Percentiles rank a stretch among this genome's conserved stretches.
Conservation (phyloP, 2,888 invertebrate species). For the Anaspis maculata region DNA sequence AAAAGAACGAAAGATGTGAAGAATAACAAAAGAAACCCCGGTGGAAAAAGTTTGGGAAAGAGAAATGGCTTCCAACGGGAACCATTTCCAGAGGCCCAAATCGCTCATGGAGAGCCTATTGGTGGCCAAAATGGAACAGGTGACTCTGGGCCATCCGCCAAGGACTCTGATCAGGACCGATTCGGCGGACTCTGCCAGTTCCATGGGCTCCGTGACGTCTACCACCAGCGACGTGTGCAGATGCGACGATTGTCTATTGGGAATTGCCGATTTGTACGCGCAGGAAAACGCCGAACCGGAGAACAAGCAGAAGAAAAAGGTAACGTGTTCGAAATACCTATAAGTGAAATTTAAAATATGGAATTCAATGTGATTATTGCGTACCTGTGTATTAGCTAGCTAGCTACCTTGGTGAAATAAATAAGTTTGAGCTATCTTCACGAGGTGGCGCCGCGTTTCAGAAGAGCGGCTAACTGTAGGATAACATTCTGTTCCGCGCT, state of each 20-base stretch:
- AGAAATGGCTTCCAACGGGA: constrained; percentile 49
- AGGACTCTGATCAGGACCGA: constrained; percentile 59
- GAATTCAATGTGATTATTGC: background rate
- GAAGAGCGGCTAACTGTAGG: too few species aligned
- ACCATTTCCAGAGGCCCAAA: constrained; percentile 47
- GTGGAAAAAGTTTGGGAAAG: too few species aligned
- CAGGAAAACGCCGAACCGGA: constrained; percentile 41
- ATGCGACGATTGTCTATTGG: constrained; percentile 76
- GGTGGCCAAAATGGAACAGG: constrained; percentile 74
- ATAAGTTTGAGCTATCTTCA: too few species aligned
- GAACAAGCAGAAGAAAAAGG: constrained; percentile 50
- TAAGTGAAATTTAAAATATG: too few species aligned
- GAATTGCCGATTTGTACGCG: constrained; percentile 69
- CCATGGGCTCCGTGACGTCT: constrained; percentile 61
- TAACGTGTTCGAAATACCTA: constrained; percentile 33
- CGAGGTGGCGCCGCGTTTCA: too few species aligned
- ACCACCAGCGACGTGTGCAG: constrained; percentile 66
- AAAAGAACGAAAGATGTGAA: too few species aligned
- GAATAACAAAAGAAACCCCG: too few species aligned
- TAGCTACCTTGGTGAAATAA: too few species aligned
- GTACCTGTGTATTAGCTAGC: too few species aligned
- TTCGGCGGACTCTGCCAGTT: constrained; percentile 69
- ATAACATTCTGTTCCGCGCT: too few species aligned
- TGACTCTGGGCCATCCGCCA: constrained; percentile 38
- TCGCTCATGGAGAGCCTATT: constrained; percentile 75